Percentiles rank a stretch among this genome's conserved stretches.
Conservation (phyloP, 2,888 invertebrate genomes). For the Cephus pygmeus region DNA sequence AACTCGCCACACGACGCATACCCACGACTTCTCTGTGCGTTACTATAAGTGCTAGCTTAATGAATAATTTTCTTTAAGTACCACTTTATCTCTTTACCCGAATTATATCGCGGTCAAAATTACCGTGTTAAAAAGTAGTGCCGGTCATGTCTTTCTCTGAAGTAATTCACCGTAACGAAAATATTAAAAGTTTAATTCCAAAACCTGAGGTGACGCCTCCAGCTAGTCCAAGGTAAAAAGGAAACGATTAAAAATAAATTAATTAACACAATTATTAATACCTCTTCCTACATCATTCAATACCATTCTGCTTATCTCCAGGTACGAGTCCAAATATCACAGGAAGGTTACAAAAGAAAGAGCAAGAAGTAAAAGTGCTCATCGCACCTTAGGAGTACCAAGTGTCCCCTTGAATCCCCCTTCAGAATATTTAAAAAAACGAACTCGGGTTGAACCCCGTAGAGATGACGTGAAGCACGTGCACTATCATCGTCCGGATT, state of each 20-base stretch:
- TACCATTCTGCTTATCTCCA: constrained; percentile 8
- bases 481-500: constrained; percentile 36
- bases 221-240: constrained; percentile 31
- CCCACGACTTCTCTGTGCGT: background rate
- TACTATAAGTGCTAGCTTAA: background rate
- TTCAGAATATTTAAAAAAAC: constrained; percentile 39
- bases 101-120: background rate
- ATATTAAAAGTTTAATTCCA: constrained; percentile 27
- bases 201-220: constrained; percentile 20
- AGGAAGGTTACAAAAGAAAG: constrained; percentile 27
- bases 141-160: background rate
- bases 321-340: constrained; percentile 42
- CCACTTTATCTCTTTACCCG: background rate
- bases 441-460: constrained; percentile 25
- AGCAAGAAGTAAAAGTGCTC: constrained; percentile 36
- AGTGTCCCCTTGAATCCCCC: constrained; percentile 36
- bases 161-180: constrained; percentile 18
- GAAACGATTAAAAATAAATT: background rate
- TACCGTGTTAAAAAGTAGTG: background rate
- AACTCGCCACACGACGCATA: background rate
- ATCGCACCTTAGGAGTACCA: constrained; percentile 46
- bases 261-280: background rate
- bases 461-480: constrained; percentile 32
- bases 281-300: background rate
- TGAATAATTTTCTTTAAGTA: background rate